These are phyloP conservation scores for Chaunax sp. DNA, from an alignment of 2,797 vertebrate species.

Conservation along the genomic window DNA sequence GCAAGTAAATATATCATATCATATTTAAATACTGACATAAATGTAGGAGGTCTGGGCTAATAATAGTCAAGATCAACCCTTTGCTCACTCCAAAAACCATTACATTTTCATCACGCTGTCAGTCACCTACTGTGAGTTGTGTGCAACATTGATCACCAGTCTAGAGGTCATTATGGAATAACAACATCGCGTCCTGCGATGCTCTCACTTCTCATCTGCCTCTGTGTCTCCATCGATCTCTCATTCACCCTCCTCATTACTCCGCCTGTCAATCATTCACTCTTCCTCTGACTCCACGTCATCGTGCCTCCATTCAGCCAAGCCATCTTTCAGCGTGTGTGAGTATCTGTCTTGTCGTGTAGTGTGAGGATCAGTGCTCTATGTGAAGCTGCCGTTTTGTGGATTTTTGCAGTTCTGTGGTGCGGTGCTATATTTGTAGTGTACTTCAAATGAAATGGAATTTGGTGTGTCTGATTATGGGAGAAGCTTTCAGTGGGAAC, in stretches of 20 bases:
- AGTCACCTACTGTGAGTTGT: background rate
- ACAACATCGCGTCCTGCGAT: conserved; percentile 28
- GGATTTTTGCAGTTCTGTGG: background rate
- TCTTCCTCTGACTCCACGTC: conserved; percentile 28
- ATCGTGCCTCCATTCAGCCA: conserved; percentile 64
- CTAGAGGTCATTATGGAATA: conserved; percentile 22
- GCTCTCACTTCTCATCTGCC: conserved; percentile 32
- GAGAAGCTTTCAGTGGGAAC: conserved; percentile 33
- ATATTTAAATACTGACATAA: background rate
- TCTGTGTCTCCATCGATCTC: conserved; percentile 38
- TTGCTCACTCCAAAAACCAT: background rate
- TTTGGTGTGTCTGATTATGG: conserved; percentile 28
- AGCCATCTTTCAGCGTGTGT: conserved; percentile 66
- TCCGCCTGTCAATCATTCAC: conserved; percentile 43
- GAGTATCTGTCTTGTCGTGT: conserved; percentile 58
- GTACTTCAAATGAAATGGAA: conserved; percentile 32
- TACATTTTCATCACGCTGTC: background rate
- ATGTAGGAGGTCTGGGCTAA: background rate
- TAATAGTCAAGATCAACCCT: background rate
- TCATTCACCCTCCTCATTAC: conserved; percentile 37
- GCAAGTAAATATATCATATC: background rate
- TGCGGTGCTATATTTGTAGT: conserved; percentile 25
- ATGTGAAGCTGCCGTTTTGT: background rate
- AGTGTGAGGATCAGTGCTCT: conserved; percentile 5
- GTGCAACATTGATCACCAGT: conserved; percentile 19